A percentile compares a stretch with the other conserved stretches of the same genome.
phyloP scores from a whole-genome alignment of 2,113 vertebrate genomes.

The Suncus etruscus region DNA sequence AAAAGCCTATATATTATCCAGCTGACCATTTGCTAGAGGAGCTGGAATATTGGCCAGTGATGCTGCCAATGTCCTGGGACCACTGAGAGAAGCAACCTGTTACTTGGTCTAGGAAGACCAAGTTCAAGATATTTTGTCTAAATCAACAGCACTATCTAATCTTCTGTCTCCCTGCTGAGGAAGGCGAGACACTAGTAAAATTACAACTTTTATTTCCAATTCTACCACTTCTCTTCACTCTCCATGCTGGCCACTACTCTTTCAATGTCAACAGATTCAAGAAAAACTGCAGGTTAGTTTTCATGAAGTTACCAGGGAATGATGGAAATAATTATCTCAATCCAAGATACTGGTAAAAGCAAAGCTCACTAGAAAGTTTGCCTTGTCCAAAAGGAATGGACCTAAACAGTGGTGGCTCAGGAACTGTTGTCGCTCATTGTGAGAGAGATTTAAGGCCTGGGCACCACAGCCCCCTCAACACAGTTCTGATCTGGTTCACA shows the following conservation, averaged over 20 bases:
- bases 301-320: not conserved
- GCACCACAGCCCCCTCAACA: not conserved
- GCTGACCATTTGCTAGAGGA: not conserved
- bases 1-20: not conserved
- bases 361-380: not conserved
- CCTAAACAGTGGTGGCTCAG: too few relatives aligned
- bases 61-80: not conserved
- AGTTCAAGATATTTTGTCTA: conserved; percentile 14
- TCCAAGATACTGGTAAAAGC: conserved; percentile 19
- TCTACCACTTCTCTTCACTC: not conserved
- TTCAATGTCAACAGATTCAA: not conserved
- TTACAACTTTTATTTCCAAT: not conserved
- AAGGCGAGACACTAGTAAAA: conserved; percentile 10
- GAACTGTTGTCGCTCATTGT: not conserved
- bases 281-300: not conserved
- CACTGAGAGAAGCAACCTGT: too few relatives aligned
- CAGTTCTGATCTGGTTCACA: not conserved
- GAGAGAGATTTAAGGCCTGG: not conserved
- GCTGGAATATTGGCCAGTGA: not conserved
- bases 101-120: not conserved
- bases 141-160: conserved; percentile 11
- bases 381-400: not conserved
- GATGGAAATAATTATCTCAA: not conserved
- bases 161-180: not conserved
- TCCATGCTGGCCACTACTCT: not conserved